These are phyloP conservation scores for Ypsolopha sequella DNA, from an alignment of 2,888 invertebrate genomes.

Conservation along the genomic window DNA sequence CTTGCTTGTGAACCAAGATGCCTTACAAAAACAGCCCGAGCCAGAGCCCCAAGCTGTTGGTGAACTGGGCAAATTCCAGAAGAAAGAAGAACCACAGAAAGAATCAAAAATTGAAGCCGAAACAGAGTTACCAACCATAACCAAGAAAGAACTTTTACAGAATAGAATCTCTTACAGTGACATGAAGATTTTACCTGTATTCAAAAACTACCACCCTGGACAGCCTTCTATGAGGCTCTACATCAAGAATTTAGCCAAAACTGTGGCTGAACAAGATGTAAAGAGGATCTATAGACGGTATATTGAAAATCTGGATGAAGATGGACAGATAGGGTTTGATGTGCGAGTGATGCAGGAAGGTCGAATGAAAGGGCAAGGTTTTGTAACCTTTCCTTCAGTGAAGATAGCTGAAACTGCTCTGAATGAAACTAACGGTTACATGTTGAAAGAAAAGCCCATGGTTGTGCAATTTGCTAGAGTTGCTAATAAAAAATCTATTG, in stretches of 20 bases:
- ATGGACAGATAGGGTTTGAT: conserved; percentile 66
- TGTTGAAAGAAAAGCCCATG: conserved; percentile 90
- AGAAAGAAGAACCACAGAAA: conserved; percentile 28
- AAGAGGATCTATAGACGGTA: conserved; percentile 82
- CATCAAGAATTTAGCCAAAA: conserved; percentile 91
- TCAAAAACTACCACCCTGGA: conserved; percentile 88
- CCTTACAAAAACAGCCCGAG: conserved; percentile 35
- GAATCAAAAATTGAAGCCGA: conserved; percentile 19
- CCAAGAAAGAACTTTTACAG: conserved; percentile 73
- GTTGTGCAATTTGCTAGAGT: conserved; percentile 85
- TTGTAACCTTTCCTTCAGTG: conserved; percentile 84
- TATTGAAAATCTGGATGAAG: conserved; percentile 39
- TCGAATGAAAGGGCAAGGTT: conserved; percentile 96
- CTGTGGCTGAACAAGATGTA: conserved; percentile 80
- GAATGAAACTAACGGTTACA: conserved; percentile 87
- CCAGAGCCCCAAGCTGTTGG: conserved; percentile 43
- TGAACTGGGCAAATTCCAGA: conserved; percentile 54
- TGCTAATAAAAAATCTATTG: conserved; percentile 53
- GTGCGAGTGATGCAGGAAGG: conserved; percentile 93
- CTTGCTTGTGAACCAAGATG: conserved; percentile 48
- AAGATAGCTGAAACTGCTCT: conserved; percentile 80
- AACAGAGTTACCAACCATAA: conserved; percentile 57
- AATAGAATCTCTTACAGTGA: conserved; percentile 80
- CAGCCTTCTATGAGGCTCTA: conserved; percentile 88
- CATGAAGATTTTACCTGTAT: conserved; percentile 80